These are phyloP conservation scores for Palythoa caribaeorum DNA, from an alignment of 92 coral and sea anemone species.

Conservation along the genomic window DNA sequence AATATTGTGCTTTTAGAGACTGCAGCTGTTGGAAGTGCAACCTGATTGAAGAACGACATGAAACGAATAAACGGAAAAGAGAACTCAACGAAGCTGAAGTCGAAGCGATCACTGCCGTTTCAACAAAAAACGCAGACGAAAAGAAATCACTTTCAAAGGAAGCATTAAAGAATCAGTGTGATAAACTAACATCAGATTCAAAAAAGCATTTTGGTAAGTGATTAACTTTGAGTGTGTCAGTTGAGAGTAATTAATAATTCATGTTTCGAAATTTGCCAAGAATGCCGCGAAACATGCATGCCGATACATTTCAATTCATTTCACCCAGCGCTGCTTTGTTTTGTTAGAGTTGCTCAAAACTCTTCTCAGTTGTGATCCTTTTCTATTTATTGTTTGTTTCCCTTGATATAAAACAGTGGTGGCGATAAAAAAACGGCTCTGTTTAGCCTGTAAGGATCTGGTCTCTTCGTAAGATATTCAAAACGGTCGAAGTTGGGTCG, in stretches of 20 bases:
- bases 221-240: background rate
- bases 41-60: slow-evolving; percentile 58
- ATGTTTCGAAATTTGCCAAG: background rate
- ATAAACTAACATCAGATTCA: background rate
- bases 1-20: slow-evolving; percentile 48
- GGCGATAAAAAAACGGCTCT: background rate
- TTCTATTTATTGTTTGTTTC: background rate
- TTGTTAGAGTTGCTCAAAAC: background rate
- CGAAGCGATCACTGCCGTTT: background rate
- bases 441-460: background rate
- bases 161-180: background rate
- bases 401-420: background rate
- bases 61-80: slow-evolving; percentile 34
- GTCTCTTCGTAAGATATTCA: background rate
- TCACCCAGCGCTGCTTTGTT: background rate
- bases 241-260: background rate
- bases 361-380: background rate
- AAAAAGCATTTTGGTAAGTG: background rate
- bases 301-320: background rate
- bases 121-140: background rate
- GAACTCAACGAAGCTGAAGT: slow-evolving; percentile 33
- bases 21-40: slow-evolving; percentile 57
- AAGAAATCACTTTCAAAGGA: background rate
- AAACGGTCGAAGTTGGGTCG: background rate
- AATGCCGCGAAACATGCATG: background rate